phyloP scores from a whole-genome alignment of 2,888 invertebrate genomes.

The Cistogaster globosa region DNA sequence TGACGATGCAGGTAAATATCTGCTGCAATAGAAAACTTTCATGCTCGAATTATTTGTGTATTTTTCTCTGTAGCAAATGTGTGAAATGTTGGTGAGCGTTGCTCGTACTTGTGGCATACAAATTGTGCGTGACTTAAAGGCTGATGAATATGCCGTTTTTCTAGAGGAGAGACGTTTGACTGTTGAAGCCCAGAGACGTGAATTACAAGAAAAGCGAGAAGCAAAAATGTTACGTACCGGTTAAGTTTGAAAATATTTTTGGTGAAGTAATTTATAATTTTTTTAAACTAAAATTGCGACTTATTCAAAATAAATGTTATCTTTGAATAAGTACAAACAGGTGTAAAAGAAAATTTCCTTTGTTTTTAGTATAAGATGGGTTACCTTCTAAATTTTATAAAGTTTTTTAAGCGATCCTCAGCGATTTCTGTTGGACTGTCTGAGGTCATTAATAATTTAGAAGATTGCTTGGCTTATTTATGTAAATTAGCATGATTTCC shows the following conservation, averaged over 20 bases:
- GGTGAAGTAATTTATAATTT: too few species aligned
- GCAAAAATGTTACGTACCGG: conserved; percentile 95
- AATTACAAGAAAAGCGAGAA: conserved; percentile 92
- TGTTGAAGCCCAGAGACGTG: conserved; percentile 89
- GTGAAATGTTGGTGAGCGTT: conserved; percentile 89
- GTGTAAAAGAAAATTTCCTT: too few species aligned
- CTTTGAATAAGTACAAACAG: too few species aligned
- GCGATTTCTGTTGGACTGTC: too few species aligned
- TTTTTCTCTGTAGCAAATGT: conserved; percentile 86
- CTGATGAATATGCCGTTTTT: conserved; percentile 92
- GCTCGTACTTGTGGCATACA: conserved; percentile 93
- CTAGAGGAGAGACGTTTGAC: conserved; percentile 88
- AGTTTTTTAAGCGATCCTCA: too few species aligned
- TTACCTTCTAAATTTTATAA: too few species aligned
- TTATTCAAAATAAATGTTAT: too few species aligned
- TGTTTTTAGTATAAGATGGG: too few species aligned
- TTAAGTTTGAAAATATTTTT: conserved; percentile 76
- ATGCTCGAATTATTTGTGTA: neutral
- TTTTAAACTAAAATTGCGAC: too few species aligned
- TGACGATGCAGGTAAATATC: conserved; percentile 79
- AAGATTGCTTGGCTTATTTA: too few species aligned
- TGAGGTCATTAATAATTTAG: too few species aligned
- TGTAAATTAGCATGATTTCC: too few species aligned
- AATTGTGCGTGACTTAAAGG: conserved; percentile 90
- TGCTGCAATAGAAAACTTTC: neutral